These are phyloP conservation scores for Pseudococcus jackbeardsleyi DNA, from an alignment of 2,888 invertebrate species.

Conservation along the genomic window DNA sequence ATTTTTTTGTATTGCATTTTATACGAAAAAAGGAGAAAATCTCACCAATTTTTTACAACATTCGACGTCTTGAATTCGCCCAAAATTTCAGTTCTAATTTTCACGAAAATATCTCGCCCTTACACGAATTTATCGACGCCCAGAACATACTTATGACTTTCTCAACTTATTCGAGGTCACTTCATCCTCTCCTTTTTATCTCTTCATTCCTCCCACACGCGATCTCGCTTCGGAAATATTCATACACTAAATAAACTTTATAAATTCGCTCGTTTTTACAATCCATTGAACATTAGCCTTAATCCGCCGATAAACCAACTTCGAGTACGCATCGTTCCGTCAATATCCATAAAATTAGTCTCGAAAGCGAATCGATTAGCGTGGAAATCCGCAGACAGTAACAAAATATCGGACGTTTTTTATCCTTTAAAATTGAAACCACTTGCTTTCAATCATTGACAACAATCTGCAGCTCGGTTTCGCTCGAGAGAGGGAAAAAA, in stretches of 20 bases:
- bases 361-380: constrained; percentile 42
- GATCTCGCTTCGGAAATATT: neutral
- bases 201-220: neutral
- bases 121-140: too few relatives aligned
- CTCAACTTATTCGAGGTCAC: neutral
- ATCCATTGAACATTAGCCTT: constrained; percentile 21
- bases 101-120: too few relatives aligned
- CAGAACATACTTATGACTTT: too few relatives aligned
- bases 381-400: constrained; percentile 49
- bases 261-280: constrained; percentile 27
- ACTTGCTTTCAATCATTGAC: constrained; percentile 48
- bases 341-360: constrained; percentile 43
- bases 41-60: too few relatives aligned
- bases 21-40: too few relatives aligned
- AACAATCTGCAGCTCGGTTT: neutral
- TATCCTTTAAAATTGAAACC: constrained; percentile 46
- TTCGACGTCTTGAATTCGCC: too few relatives aligned
- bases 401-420: constrained; percentile 46
- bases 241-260: neutral
- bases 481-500: neutral
- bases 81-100: too few relatives aligned
- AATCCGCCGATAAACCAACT: neutral
- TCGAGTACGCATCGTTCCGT: neutral
- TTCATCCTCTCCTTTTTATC: neutral
- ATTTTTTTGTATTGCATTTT: too few relatives aligned